Percentiles rank a stretch among this genome's conserved stretches.
phyloP scores from a whole-genome alignment of 2,888 invertebrate species.

The Diloba caeruleocephala region DNA sequence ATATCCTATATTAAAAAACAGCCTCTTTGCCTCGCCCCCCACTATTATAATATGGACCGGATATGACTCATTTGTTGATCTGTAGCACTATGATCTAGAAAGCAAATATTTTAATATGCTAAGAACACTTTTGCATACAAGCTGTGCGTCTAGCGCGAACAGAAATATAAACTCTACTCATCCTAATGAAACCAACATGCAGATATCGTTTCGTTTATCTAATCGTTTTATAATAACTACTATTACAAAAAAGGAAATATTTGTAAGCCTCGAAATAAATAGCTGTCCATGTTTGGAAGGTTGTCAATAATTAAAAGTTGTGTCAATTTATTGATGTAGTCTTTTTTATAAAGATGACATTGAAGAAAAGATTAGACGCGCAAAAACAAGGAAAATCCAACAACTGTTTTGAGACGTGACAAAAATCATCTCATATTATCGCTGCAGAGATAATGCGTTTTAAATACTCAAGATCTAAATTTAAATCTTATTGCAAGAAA shows the following conservation, averaged over 20 bases:
- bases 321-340: constrained; percentile 8
- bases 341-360: constrained; percentile 20
- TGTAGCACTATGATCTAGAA: too few species aligned
- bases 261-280: constrained; percentile 8
- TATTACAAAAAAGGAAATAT: constrained; percentile 24
- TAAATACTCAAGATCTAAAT: too few species aligned
- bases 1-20: too few species aligned
- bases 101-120: too few species aligned
- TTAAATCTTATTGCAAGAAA: too few species aligned
- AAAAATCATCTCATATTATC: neutral
- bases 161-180: too few species aligned
- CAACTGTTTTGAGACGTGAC: neutral
- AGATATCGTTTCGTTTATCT: neutral
- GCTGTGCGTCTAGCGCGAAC: too few species aligned
- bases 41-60: too few species aligned
- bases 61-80: too few species aligned
- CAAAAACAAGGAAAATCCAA: constrained; percentile 3
- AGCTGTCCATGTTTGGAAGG: constrained; percentile 21
- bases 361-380: neutral
- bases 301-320: constrained; percentile 10
- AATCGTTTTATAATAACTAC: neutral
- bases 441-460: too few species aligned
- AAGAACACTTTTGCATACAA: too few species aligned
- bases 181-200: neutral
- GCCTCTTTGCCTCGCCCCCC: too few species aligned